phyloP scores from a whole-genome alignment of 2,888 invertebrate species.

The Xestia sexstrigata region DNA sequence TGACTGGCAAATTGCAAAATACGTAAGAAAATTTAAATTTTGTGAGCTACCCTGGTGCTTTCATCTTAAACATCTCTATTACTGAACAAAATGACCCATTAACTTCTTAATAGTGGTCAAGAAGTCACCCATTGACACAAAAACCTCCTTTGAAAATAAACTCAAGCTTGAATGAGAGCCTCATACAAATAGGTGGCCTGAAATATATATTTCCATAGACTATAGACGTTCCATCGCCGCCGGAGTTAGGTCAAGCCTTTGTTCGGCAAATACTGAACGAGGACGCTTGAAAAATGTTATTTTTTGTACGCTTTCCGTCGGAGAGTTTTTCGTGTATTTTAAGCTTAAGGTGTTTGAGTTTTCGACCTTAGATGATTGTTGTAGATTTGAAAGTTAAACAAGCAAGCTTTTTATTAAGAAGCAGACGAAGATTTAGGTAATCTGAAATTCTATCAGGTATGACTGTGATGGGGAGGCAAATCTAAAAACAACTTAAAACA shows the following conservation, averaged over 20 bases:
- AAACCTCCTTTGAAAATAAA: slow-evolving; percentile 15
- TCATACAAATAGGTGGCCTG: slow-evolving; percentile 24
- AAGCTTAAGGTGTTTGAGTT: not conserved
- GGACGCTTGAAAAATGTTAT: slow-evolving; percentile 45
- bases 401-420: not conserved
- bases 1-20: too few relatives aligned
- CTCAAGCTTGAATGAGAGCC: slow-evolving; percentile 16
- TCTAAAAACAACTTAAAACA: not conserved
- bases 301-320: slow-evolving; percentile 44
- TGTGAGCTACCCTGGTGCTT: too few relatives aligned
- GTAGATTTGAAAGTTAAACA: not conserved
- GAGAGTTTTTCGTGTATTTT: slow-evolving; percentile 15
- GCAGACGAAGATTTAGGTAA: not conserved
- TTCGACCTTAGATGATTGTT: not conserved
- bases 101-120: not conserved
- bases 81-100: not conserved
- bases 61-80: not conserved
- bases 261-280: slow-evolving; percentile 67
- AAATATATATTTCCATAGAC: slow-evolving; percentile 32
- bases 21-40: too few relatives aligned
- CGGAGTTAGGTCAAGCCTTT: slow-evolving; percentile 67
- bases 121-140: slow-evolving; percentile 2
- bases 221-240: slow-evolving; percentile 48
- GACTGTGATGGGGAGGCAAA: too few relatives aligned
- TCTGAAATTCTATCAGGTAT: not conserved